phyloP scores from a whole-genome alignment of 2,113 vertebrate genomes.

The Saimiri boliviensis region DNA sequence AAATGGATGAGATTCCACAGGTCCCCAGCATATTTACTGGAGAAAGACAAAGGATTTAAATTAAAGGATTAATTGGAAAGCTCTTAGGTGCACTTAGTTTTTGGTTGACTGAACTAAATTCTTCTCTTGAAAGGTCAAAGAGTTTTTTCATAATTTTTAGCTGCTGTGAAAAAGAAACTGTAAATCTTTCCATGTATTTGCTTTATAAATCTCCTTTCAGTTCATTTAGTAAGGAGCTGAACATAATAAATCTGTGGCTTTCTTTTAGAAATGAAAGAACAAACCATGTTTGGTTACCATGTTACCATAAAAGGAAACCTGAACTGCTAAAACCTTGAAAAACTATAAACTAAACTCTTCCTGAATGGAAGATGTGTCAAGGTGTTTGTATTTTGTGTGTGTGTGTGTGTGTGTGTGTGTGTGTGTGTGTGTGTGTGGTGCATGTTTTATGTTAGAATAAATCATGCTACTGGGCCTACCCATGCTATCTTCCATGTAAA shows the following conservation, averaged over 20 bases:
- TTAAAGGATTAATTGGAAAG: constrained; percentile 71
- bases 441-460: not conserved
- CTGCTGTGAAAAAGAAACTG: constrained; percentile 30
- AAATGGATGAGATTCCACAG: not conserved
- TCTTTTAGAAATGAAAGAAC: constrained; percentile 56
- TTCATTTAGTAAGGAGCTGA: constrained; percentile 10
- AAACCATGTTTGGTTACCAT: not conserved
- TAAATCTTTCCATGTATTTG: constrained; percentile 69
- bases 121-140: constrained; percentile 73
- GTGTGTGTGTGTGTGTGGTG: not conserved
- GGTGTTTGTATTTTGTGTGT: not conserved
- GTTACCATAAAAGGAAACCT: constrained; percentile 10
- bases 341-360: not conserved
- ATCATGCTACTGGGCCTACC: not conserved
- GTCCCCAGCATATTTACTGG: not conserved
- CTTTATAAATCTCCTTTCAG: constrained; percentile 61
- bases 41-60: constrained; percentile 66
- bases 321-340: not conserved
- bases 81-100: constrained; percentile 63
- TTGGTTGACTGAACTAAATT: constrained; percentile 59
- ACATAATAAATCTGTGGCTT: constrained; percentile 46
- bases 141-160: constrained; percentile 68
- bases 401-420: not conserved
- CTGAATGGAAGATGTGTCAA: not conserved
- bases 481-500: not conserved